Conservation (phyloP, 2,888 invertebrate genomes). For the Iselma pallidipennis region DNA sequence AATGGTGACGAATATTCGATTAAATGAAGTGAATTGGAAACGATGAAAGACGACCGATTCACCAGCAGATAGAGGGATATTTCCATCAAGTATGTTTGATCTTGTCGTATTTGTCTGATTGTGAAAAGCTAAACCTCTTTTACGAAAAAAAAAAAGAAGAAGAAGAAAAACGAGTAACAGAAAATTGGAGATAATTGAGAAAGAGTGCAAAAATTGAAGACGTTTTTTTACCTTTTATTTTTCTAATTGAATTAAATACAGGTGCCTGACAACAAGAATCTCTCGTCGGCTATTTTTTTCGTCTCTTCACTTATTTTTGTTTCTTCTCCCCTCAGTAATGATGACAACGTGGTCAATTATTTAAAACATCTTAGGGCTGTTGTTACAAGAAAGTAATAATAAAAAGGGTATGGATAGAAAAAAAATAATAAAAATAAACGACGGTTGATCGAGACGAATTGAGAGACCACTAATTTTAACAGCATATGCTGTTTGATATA, state of each 20-base stretch:
- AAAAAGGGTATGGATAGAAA: neutral
- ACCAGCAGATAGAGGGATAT: constrained; percentile 30
- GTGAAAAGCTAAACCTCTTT: neutral
- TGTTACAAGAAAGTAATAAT: neutral
- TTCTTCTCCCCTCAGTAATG: neutral
- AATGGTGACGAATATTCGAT: constrained; percentile 52
- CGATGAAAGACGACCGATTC: constrained; percentile 48
- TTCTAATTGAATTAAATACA: neutral
- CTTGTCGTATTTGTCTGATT: constrained; percentile 23
- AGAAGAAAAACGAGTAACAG: neutral
- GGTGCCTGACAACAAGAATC: neutral
- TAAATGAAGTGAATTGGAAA: constrained; percentile 50
- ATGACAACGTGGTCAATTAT: neutral
- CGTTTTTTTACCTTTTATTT: neutral
- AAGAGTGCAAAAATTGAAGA: too few relatives aligned
- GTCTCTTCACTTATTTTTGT: neutral
- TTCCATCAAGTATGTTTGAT: constrained; percentile 51
- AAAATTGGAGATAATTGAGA: neutral
- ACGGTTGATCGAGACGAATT: neutral
- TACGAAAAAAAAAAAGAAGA: neutral
- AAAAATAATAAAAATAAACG: constrained; percentile 11
- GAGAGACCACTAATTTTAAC: neutral
- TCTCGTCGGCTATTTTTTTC: neutral
- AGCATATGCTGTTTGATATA: constrained; percentile 16
- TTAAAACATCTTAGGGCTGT: neutral